Evolutionary conservation across 2,888 invertebrate species (phyloP).

Genomic region (Agrochola lota): DNA sequence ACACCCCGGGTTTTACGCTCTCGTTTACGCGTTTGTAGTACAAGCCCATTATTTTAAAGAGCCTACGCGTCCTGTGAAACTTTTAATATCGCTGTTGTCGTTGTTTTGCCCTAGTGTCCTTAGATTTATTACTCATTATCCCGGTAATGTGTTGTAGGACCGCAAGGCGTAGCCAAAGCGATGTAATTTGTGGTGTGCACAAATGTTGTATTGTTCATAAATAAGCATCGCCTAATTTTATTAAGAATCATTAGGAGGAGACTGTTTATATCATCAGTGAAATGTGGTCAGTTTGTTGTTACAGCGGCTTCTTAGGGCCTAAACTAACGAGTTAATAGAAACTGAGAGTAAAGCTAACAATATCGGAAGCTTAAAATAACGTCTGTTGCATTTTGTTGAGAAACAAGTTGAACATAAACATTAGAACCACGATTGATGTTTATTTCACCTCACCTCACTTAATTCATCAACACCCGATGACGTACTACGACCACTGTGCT

Average conservation of each 20-base stretch:
- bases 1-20: conserved; percentile 74
- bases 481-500: conserved; percentile 36
- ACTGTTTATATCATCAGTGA: conserved; percentile 11
- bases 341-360: background rate
- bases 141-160: conserved; percentile 63
- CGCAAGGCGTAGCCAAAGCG: conserved; percentile 49
- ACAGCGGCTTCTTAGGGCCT: background rate
- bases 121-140: conserved; percentile 72
- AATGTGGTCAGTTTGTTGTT: background rate
- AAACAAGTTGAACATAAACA: conserved; percentile 5
- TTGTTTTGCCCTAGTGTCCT: conserved; percentile 59
- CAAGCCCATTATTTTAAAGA: conserved; percentile 76
- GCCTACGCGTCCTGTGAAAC: conserved; percentile 69
- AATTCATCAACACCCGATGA: conserved; percentile 57
- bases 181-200: conserved; percentile 55
- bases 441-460: conserved; percentile 45
- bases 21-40: conserved; percentile 79
- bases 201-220: conserved; percentile 61
- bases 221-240: conserved; percentile 53
- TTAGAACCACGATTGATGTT: conserved; percentile 34
- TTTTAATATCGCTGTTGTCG: conserved; percentile 64
- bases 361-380: background rate
- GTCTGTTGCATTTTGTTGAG: background rate
- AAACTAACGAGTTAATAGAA: background rate
- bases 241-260: conserved; percentile 41